These are phyloP conservation scores for Chrysina gloriosa DNA, from an alignment of 2,888 invertebrate species.

Conservation along the genomic window DNA sequence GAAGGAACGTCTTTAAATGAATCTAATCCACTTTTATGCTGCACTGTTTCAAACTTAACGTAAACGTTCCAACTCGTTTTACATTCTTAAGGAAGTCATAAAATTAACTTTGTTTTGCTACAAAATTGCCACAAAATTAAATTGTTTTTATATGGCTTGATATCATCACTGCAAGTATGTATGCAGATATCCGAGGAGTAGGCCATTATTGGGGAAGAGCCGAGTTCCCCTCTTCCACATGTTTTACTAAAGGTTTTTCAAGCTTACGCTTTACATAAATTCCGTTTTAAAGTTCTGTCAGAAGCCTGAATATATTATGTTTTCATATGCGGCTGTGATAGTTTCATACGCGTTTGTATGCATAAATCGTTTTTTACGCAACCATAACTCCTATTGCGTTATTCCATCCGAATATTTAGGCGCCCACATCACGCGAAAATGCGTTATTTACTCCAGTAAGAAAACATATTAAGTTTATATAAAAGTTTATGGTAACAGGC, in stretches of 20 bases:
- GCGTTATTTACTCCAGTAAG: constrained; percentile 5
- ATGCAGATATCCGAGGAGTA: no score
- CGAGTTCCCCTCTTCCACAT: not conserved
- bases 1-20: no score
- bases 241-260: no score
- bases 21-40: no score
- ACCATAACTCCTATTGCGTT: not conserved
- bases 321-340: not conserved
- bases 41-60: no score
- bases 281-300: not conserved
- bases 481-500: constrained; percentile 3
- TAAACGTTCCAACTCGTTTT: no score
- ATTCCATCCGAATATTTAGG: not conserved
- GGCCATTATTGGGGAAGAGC: not conserved
- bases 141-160: no score
- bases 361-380: not conserved
- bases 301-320: not conserved
- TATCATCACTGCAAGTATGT: no score
- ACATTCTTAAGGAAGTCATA: no score
- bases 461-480: constrained; percentile 6
- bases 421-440: not conserved
- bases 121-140: no score
- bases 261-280: constrained; percentile 1
- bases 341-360: not conserved
- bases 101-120: no score